phyloP scores from a whole-genome alignment of 2,113 vertebrate genomes.

The Chlorodrepanis virens region DNA sequence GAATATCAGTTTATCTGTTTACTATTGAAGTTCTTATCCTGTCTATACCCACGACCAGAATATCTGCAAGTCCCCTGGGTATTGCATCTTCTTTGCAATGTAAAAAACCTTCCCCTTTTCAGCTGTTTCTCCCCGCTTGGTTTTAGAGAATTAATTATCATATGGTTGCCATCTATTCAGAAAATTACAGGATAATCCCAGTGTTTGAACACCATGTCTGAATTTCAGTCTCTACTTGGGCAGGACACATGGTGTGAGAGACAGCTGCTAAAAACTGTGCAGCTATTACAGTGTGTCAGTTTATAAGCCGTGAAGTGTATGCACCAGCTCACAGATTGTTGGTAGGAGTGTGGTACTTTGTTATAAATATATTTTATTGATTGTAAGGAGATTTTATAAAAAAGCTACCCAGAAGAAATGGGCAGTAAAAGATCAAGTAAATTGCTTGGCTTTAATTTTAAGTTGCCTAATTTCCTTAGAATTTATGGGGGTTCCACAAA shows the following conservation, averaged over 20 bases:
- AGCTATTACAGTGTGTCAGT: conserved; percentile 58
- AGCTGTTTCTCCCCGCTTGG: not conserved
- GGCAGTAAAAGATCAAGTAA: conserved; percentile 54
- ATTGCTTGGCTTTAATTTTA: not conserved
- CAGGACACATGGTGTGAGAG: conserved; percentile 64
- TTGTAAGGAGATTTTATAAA: conserved; percentile 54
- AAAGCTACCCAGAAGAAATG: not conserved
- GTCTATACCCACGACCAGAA: not conserved
- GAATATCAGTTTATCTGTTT: not conserved
- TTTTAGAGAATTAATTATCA: conserved; percentile 14
- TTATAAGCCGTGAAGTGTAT: conserved; percentile 57
- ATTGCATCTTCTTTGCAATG: not conserved
- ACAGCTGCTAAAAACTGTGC: conserved; percentile 65
- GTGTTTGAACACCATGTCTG: conserved; percentile 41
- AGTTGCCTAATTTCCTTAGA: not conserved
- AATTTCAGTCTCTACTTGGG: conserved; percentile 45
- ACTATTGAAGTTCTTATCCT: not conserved
- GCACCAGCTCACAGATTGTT: conserved; percentile 55
- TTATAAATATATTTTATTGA: conserved; percentile 62
- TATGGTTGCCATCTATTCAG: not conserved
- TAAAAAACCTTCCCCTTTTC: not conserved
- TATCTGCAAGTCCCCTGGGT: not conserved
- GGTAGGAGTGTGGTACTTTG: conserved; percentile 60
- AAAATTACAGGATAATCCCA: conserved; percentile 44
- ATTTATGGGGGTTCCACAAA: not conserved